Evolutionary conservation across 2,797 vertebrate genomes (phyloP), one percentile per base, ranked within the genome.

Genomic region (Lophotriccus pileatus): DNA sequence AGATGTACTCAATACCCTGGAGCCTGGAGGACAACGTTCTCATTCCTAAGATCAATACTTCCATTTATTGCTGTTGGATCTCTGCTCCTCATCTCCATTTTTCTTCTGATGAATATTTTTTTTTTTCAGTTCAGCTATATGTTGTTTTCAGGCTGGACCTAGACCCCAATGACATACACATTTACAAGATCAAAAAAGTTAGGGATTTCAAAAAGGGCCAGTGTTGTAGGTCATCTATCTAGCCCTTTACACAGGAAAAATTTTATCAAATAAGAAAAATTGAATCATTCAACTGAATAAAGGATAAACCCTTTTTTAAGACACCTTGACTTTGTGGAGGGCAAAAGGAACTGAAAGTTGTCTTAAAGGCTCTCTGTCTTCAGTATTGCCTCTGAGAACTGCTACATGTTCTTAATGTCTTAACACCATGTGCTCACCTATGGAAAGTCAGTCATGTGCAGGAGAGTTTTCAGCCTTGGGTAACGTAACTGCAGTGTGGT

Each of bases 391-490:
- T 64, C n/a, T 41, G 11, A 56, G 41, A 86, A 49, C 11, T 78
- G 49, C 28, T 59, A 14, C 1, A 14, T 34, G 7, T 49, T 30
- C 44, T 39, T 50, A 60, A 60, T 27, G 66, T 81, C 32, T 37
- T 2, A 23, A 27, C 41, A 32, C 15, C 12, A 12, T 27, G 6
- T 20, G 10, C 12, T 63, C 41, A 18, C 0, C 0, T 5, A 10
- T 6, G 30, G 41, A 69, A 64, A 55, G 16, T 25, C 60, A 44
- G 34, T 8, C 8, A 4, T 0, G 1, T 16, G 19, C 22, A 55
- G 32, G 46, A 50, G 12, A 22, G 7, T 44, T 73, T 72, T 15
- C 66, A 76, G 27, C 66, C 36, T n/a, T 34, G 41, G 17, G 5
- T 20, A 49, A 34, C 10, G 8, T 5, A 69, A 36, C 36, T 64